These are phyloP conservation scores for Stigmatopora argus DNA, from an alignment of 2,113 vertebrate species.

Conservation along the genomic window DNA sequence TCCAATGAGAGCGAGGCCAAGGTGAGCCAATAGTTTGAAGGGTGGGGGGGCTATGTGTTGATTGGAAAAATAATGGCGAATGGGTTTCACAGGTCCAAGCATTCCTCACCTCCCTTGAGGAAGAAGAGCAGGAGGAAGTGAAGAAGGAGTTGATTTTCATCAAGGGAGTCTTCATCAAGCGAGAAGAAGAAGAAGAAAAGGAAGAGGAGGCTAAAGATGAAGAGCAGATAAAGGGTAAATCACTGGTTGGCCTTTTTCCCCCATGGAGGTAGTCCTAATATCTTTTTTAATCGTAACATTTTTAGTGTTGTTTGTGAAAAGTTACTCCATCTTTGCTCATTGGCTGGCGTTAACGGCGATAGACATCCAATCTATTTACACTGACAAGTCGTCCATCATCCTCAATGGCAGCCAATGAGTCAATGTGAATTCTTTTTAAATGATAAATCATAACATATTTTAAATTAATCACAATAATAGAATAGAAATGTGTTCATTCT, in stretches of 20 bases:
- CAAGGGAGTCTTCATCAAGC: slow-evolving; percentile 81
- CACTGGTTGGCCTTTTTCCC: not conserved
- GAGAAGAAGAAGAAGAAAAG: slow-evolving; percentile 67
- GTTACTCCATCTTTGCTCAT: no score
- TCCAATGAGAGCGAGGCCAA: slow-evolving; percentile 93
- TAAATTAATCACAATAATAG: no score
- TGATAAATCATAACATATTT: no score
- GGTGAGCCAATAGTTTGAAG: slow-evolving; percentile 60
- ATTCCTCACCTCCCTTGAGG: slow-evolving; percentile 77
- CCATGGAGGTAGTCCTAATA: no score
- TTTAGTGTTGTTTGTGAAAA: no score
- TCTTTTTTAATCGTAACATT: no score
- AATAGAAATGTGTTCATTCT: no score
- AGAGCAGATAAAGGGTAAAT: slow-evolving; percentile 61
- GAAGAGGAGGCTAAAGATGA: slow-evolving; percentile 45
- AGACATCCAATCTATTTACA: no score
- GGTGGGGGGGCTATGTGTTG: not conserved
- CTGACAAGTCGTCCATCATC: no score
- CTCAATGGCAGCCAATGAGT: no score
- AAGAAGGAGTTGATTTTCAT: slow-evolving; percentile 87
- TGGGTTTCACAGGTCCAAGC: slow-evolving; percentile 77
- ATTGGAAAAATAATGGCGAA: not conserved
- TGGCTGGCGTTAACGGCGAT: no score
- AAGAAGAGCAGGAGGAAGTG: slow-evolving; percentile 77
- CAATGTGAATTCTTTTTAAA: no score